A percentile compares a stretch with the other conserved stretches of the same genome.
These are phyloP conservation scores for Umimayanthus kanabou DNA, from an alignment of 92 coral and sea anemone genomes.

Conservation along the genomic window DNA sequence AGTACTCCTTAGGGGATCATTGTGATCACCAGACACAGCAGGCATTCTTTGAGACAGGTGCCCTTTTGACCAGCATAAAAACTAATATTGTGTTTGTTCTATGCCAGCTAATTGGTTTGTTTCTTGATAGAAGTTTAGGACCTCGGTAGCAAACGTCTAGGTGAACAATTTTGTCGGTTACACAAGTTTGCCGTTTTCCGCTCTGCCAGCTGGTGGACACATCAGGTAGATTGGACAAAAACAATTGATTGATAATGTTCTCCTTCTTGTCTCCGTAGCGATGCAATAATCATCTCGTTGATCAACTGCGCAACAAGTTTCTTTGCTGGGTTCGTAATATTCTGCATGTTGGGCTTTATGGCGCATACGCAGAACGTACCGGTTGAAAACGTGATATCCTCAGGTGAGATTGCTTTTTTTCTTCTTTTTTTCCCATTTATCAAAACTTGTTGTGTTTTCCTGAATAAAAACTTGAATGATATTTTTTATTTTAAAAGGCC, in stretches of 20 bases:
- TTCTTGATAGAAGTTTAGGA: too few relatives aligned
- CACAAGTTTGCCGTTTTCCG: too few relatives aligned
- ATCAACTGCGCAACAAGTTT: constrained; percentile 82
- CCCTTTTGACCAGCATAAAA: too few relatives aligned
- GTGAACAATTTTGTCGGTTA: too few relatives aligned
- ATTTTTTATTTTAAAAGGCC: constrained; percentile 52
- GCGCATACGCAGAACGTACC: constrained; percentile 68
- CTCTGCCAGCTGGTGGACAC: too few relatives aligned
- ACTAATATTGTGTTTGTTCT: too few relatives aligned
- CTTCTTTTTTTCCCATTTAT: background rate
- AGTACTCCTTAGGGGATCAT: too few relatives aligned
- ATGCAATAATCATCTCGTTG: constrained; percentile 63
- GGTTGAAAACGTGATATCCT: constrained; percentile 73
- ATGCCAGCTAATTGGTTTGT: too few relatives aligned
- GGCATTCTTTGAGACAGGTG: too few relatives aligned
- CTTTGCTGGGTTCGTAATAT: constrained; percentile 78
- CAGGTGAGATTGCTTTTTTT: constrained; percentile 53
- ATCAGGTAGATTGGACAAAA: background rate
- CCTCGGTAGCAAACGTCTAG: too few relatives aligned
- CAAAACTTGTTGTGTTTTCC: background rate
- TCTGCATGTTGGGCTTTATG: constrained; percentile 81
- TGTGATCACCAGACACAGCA: too few relatives aligned
- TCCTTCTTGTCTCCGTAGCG: constrained; percentile 47
- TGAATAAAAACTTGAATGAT: background rate
- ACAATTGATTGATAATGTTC: background rate